Evolutionary conservation across 2,797 vertebrate genomes (phyloP).

Genomic region (Gadopsis marmoratus): DNA sequence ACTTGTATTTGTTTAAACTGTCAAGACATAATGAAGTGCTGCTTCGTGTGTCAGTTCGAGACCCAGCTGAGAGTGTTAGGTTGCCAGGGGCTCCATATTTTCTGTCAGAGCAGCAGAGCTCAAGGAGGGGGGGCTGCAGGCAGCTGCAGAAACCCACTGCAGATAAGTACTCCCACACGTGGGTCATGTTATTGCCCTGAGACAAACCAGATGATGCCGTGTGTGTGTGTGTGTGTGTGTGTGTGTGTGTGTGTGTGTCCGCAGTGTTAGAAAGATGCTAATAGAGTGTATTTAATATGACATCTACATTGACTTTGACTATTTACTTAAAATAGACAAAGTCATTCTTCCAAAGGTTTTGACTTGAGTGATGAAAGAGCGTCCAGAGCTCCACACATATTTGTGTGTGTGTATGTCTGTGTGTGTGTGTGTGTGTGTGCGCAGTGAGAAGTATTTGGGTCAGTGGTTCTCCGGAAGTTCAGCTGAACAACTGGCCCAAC

Average conservation of each 20-base stretch:
- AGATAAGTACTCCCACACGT: conserved; percentile 42
- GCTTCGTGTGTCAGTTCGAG: background rate
- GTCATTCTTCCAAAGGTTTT: background rate
- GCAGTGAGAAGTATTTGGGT: conserved; percentile 54
- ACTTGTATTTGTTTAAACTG: background rate
- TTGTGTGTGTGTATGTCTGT: conserved; percentile 5
- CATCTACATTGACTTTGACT: background rate
- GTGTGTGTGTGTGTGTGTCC: conserved; percentile 1
- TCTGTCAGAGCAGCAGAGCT: conserved; percentile 8
- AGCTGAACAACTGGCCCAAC: conserved; percentile 54
- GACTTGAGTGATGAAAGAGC: background rate
- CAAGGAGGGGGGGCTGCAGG: conserved; percentile 15
- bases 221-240: too few species aligned
- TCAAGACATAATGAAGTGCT: background rate
- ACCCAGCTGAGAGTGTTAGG: background rate
- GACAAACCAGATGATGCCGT: conserved; percentile 41
- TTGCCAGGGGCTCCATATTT: conserved; percentile 15
- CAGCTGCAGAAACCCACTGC: conserved; percentile 54
- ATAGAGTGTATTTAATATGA: background rate
- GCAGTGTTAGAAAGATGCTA: background rate
- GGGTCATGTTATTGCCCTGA: conserved; percentile 36
- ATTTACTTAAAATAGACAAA: background rate
- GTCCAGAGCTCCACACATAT: too few species aligned
- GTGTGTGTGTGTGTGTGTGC: background rate
- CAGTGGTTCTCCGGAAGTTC: conserved; percentile 56